Base-by-base conservation (phyloP, 2,888 invertebrate genomes). In the Unio pictorum region DNA sequence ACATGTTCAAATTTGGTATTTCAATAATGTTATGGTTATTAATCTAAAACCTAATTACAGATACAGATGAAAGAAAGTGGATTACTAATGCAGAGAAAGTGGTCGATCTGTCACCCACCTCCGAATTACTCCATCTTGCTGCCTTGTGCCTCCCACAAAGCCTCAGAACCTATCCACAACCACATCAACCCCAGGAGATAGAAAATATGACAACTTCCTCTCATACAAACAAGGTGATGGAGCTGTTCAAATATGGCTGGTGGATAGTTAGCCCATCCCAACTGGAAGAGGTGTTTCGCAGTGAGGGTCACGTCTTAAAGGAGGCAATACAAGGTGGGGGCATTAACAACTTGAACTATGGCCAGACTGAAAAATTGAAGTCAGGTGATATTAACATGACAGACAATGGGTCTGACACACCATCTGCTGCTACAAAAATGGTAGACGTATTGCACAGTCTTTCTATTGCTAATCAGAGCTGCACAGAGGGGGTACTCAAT, bases 71-170 rank as follows among this genome's bases (percentile, higher is more conserved):
- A 30, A 65, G 56, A 20, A 55, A 80, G 58, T 74, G 69, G 71
- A 64, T 72, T 26, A 78, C 79, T 55, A 82, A 79, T 26, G 84
- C 86, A 4, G 87, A 87, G 59, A 81, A 82, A 68, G 72, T 66
- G n/a, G 81, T 79, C 30, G 83, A 81, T 62, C 76, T 70, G 30
- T 81, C 83, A 2, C 82, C 84, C 1, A 82, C 83, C 1, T 82
- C 88, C 0, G 82, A 86, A 59, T 78, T 87, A 28, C 78, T 88
- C 11, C 85, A 86, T 62, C 71, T 87, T 61, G 87, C 87, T 26
- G 86, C 86, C 28, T 83, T 84, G 75, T 81, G 80, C 64, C 77
- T 87, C 23, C 70, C 80, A 34, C 45, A 45, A 15, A 45, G 18
- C 76, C 68, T 60, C 74, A 64, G 54, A 72, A 67, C 28, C 54